Evolutionary conservation across 2,888 invertebrate genomes (phyloP).

Genomic region (Allygus modestus): DNA sequence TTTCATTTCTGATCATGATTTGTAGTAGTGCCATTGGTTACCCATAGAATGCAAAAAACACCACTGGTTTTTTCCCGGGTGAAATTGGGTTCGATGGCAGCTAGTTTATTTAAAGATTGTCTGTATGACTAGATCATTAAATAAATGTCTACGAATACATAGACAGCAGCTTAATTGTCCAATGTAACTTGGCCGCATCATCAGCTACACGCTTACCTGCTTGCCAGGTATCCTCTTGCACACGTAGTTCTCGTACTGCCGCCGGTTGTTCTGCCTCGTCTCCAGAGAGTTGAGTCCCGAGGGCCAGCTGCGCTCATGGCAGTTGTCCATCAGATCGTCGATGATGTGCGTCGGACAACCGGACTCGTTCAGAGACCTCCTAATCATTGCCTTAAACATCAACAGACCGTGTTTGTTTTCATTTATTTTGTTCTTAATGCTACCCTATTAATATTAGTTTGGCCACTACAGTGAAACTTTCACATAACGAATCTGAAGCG

Average conservation of each 20-base stretch:
- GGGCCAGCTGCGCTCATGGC: conserved; percentile 97
- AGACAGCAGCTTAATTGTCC: no score
- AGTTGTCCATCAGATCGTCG: conserved; percentile 97
- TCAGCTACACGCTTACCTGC: conserved; percentile 78
- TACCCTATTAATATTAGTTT: neutral
- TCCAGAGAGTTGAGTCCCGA: conserved; percentile 94
- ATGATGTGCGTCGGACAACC: conserved; percentile 96
- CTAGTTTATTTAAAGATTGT: no score
- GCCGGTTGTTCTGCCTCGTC: conserved; percentile 94
- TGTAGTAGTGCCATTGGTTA: no score
- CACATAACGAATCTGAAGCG: no score
- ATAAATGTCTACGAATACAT: no score
- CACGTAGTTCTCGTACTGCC: conserved; percentile 95
- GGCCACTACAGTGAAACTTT: no score
- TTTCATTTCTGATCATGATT: no score
- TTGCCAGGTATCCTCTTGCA: conserved; percentile 97
- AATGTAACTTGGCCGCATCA: no score
- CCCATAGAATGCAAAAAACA: no score
- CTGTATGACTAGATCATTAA: no score
- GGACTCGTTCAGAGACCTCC: conserved; percentile 93
- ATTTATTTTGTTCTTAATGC: neutral
- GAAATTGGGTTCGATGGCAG: no score
- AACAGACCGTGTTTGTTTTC: neutral
- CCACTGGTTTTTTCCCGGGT: no score
- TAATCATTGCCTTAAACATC: conserved; percentile 89